Percentiles rank a stretch among this genome's conserved stretches.
Conservation (phyloP, 2,797 vertebrate genomes). For the Gambelia wislizenii region DNA sequence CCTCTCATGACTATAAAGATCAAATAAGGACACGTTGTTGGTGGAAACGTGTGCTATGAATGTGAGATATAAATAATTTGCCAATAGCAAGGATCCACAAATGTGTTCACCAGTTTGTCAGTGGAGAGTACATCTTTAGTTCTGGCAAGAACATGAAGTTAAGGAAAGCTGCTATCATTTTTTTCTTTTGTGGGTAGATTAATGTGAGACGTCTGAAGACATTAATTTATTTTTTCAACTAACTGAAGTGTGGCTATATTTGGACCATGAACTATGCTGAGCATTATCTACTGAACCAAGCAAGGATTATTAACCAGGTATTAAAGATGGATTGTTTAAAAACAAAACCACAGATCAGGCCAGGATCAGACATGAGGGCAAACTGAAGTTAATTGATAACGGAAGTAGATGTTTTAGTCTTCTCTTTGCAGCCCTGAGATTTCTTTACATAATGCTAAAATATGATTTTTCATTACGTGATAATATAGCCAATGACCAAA, state of each 20-base stretch:
- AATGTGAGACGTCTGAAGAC: not conserved
- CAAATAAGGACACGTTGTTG: not conserved
- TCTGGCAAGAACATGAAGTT: not conserved
- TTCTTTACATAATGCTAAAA: not conserved
- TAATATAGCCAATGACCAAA: not conserved
- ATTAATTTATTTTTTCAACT: not conserved
- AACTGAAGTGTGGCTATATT: not conserved
- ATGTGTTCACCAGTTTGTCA: not conserved
- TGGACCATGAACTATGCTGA: not conserved
- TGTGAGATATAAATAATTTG: not conserved
- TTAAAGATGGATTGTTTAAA: not conserved
- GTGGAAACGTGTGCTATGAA: not conserved
- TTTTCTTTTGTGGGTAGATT: not conserved
- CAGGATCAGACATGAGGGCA: not conserved
- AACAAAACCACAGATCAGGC: not conserved
- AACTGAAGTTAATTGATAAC: not conserved
- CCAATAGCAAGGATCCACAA: not conserved
- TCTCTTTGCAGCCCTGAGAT: not conserved
- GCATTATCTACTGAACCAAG: not conserved
- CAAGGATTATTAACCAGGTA: not conserved
- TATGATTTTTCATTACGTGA: not conserved
- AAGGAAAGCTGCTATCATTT: not conserved
- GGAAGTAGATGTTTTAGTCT: too few species aligned
- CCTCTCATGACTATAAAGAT: not conserved
- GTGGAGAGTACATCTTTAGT: not conserved